Conservation (phyloP, 2,888 invertebrate species). For the Sialis fuliginosa region DNA sequence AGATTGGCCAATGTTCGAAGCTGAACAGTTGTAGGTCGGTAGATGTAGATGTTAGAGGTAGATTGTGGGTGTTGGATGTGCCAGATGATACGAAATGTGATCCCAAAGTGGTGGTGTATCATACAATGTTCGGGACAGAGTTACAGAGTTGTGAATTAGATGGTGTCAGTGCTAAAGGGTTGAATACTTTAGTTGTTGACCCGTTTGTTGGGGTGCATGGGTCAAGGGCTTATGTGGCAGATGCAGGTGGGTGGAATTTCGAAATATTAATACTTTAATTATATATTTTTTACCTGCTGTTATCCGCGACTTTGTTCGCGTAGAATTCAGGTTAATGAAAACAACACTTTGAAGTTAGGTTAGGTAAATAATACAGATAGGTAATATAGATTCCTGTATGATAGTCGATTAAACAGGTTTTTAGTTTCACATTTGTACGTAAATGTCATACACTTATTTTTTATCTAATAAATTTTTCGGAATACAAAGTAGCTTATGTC, state of each 20-base stretch:
- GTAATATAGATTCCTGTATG: too few species aligned
- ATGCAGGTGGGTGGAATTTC: conserved; percentile 13
- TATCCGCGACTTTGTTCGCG: too few species aligned
- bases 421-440: too few species aligned
- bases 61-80: conserved; percentile 28
- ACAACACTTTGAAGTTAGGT: too few species aligned
- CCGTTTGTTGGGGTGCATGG: conserved; percentile 13
- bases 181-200: conserved; percentile 21
- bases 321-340: too few species aligned
- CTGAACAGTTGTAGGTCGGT: conserved; percentile 23
- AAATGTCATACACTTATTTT: too few species aligned
- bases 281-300: too few species aligned
- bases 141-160: conserved; percentile 12
- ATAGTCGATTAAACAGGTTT: too few species aligned
- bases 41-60: conserved; percentile 22
- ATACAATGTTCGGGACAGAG: conserved; percentile 19
- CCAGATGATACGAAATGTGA: conserved; percentile 19
- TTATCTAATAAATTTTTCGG: too few species aligned
- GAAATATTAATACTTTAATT: too few species aligned
- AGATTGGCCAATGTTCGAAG: conserved; percentile 17
- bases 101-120: conserved; percentile 25
- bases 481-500: too few species aligned
- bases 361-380: too few species aligned
- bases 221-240: conserved; percentile 22
- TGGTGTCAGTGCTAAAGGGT: conserved; percentile 14